Conservation (phyloP, 1,140 invertebrate genomes). For the Bicyclus anynana region DNA sequence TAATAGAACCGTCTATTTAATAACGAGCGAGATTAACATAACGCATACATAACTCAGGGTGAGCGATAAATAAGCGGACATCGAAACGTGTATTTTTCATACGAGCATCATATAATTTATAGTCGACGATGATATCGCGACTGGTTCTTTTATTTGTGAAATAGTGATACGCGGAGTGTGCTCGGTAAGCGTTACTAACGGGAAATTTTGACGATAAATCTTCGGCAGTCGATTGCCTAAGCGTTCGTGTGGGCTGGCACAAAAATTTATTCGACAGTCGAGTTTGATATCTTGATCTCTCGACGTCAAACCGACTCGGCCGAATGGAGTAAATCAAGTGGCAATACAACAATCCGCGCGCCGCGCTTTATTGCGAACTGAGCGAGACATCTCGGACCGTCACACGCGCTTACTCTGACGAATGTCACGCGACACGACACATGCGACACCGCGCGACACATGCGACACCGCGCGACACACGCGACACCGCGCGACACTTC, state of each 20-base stretch:
- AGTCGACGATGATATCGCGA: slow-evolving; percentile 73
- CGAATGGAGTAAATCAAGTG: slow-evolving; percentile 37
- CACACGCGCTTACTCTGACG: slow-evolving; percentile 40
- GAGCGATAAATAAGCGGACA: slow-evolving; percentile 73
- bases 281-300: slow-evolving; percentile 71
- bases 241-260: slow-evolving; percentile 67
- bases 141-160: slow-evolving; percentile 76
- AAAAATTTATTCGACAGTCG: slow-evolving; percentile 71
- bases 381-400: slow-evolving; percentile 28
- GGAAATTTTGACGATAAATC: slow-evolving; percentile 76
- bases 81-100: slow-evolving; percentile 73
- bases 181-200: slow-evolving; percentile 74
- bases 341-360: slow-evolving; percentile 38
- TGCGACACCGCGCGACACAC: background rate
- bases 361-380: slow-evolving; percentile 27
- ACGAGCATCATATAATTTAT: slow-evolving; percentile 73
- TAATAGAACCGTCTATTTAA: slow-evolving; percentile 54
- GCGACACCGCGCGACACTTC: background rate
- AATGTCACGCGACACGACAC: background rate
- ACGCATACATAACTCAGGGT: slow-evolving; percentile 64
- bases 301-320: slow-evolving; percentile 46
- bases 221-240: slow-evolving; percentile 73
- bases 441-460: background rate
- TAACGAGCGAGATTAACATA: slow-evolving; percentile 52
- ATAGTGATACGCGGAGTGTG: slow-evolving; percentile 75